These are phyloP conservation scores for Lepeophtheirus nordmannii DNA, from an alignment of 2,888 invertebrate species.

Conservation along the genomic window DNA sequence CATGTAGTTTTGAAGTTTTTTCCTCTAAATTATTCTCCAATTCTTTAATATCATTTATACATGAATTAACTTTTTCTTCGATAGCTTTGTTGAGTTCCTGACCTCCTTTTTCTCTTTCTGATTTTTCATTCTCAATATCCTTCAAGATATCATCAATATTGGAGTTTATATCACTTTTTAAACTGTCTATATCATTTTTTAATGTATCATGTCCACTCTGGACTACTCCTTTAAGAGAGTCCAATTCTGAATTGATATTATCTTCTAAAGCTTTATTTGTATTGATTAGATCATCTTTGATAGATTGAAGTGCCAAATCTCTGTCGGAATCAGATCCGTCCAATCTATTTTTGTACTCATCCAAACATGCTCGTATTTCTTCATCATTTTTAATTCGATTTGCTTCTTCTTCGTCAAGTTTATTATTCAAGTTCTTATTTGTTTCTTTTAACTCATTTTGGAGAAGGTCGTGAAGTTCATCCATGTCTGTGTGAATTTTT, in stretches of 20 bases:
- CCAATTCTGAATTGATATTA: neutral
- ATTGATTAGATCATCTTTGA: neutral
- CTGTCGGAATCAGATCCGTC: neutral
- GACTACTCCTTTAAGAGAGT: neutral
- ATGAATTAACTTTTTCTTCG: neutral
- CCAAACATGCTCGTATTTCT: neutral
- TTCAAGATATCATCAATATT: neutral
- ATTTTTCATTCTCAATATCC: neutral
- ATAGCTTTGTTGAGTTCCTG: neutral
- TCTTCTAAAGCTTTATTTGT: neutral
- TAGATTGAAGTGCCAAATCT: neutral
- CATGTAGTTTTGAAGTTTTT: neutral
- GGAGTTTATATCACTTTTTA: neutral
- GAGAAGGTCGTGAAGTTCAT: neutral
- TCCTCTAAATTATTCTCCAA: neutral
- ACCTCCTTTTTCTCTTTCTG: neutral
- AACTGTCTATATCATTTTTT: neutral
- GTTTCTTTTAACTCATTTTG: neutral
- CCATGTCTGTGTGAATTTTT: neutral
- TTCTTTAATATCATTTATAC: neutral
- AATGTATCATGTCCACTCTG: neutral
- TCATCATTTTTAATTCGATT: neutral
- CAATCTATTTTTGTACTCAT: neutral
- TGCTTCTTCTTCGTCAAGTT: neutral
- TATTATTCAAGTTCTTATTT: neutral